Conservation (phyloP, 2,113 vertebrate species). For the Sorex fumeus region DNA sequence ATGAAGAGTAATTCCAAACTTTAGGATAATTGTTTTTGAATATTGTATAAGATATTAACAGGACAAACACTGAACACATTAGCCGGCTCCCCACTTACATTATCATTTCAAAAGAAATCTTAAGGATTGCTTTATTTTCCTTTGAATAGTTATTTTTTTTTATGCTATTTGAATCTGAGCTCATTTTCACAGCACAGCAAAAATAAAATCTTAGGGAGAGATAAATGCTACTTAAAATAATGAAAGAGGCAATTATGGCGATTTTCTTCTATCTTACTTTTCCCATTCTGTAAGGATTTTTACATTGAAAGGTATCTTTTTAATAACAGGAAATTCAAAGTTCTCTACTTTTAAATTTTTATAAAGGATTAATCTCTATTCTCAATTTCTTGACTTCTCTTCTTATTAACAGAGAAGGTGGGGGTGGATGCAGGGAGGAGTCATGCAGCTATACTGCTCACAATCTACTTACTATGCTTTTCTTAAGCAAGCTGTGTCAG, state of each 20-base stretch:
- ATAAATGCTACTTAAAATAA: conserved; percentile 80
- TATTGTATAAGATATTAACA: neutral
- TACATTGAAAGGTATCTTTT: conserved; percentile 67
- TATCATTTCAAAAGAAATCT: conserved; percentile 28
- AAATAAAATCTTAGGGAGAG: conserved; percentile 43
- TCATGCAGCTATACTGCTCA: conserved; percentile 40
- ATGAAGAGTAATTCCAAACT: conserved; percentile 26
- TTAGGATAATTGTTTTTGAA: conserved; percentile 52
- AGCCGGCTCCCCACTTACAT: conserved; percentile 27
- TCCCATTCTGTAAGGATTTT: conserved; percentile 78
- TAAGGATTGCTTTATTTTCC: conserved; percentile 52
- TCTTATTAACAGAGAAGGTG: conserved; percentile 42
- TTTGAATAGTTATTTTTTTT: conserved; percentile 1
- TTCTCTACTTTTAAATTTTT: conserved; percentile 69
- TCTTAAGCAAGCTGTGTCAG: conserved; percentile 59
- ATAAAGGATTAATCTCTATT: conserved; percentile 69
- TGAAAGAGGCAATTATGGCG: conserved; percentile 68
- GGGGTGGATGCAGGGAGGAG: conserved; percentile 57
- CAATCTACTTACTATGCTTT: conserved; percentile 75
- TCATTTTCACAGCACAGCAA: conserved; percentile 76
- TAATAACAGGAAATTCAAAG: conserved; percentile 73
- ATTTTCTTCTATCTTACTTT: conserved; percentile 40
- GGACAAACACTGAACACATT: conserved; percentile 60
- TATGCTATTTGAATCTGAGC: conserved; percentile 67
- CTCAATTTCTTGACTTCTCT: conserved; percentile 75